Conservation (phyloP, 2,113 vertebrate species). For the Lynx canadensis region DNA sequence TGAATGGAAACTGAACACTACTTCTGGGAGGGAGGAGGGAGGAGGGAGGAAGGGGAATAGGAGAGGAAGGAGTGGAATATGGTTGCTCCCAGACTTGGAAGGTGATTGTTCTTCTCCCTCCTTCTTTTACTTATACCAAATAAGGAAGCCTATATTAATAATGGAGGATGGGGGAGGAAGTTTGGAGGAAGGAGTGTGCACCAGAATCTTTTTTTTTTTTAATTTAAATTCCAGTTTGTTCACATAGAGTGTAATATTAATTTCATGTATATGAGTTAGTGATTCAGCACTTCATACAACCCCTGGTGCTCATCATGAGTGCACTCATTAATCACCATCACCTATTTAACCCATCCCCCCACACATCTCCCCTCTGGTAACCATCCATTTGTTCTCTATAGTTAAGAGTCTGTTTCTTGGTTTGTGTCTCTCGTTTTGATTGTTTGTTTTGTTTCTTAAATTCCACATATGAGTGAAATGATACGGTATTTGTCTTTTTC, state of each 20-base stretch:
- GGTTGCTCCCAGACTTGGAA: neutral
- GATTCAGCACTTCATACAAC: neutral
- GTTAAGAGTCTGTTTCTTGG: neutral
- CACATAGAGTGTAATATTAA: neutral
- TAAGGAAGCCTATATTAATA: neutral
- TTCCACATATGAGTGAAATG: neutral
- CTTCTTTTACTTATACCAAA: neutral
- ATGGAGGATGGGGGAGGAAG: neutral
- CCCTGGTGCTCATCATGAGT: neutral
- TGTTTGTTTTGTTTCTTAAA: neutral
- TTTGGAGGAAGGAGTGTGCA: neutral
- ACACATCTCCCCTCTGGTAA: neutral
- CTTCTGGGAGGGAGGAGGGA: neutral
- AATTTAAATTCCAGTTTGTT: neutral
- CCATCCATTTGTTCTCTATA: neutral
- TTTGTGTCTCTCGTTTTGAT: neutral
- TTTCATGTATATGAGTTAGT: neutral
- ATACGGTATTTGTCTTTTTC: neutral
- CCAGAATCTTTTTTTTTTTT: neutral
- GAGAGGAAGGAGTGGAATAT: neutral
- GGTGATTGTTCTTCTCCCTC: neutral
- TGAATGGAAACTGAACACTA: neutral
- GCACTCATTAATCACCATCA: neutral
- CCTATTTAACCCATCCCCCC: too few species aligned
- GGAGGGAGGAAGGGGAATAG: neutral